Evolutionary conservation across 2,113 vertebrate species (phyloP).

Genomic region (Tragulus kanchil): DNA sequence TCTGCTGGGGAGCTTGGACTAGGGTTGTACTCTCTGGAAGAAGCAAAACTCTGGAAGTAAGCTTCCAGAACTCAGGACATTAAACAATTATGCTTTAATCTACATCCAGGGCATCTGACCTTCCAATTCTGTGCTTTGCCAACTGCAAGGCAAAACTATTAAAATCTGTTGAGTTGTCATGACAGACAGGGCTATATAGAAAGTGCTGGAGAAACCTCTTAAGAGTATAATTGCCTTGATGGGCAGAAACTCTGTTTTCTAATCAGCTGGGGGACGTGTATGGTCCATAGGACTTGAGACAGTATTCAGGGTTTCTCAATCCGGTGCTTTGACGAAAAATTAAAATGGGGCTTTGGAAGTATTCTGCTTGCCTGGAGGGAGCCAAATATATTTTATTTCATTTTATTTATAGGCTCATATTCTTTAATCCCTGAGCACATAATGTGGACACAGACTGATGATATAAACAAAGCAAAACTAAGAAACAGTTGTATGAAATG

Average conservation of each 20-base stretch:
- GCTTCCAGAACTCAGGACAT: background rate
- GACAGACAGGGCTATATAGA: slow-evolving; percentile 57
- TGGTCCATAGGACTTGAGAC: background rate
- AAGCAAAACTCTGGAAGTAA: background rate
- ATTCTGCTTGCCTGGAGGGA: slow-evolving; percentile 3
- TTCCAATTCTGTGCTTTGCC: slow-evolving; percentile 41
- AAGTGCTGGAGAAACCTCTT: slow-evolving; percentile 54
- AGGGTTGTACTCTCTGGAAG: background rate
- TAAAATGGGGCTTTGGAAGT: slow-evolving; percentile 56
- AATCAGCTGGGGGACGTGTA: background rate
- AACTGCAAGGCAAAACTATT: slow-evolving; percentile 32
- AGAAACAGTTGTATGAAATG: background rate
- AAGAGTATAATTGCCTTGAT: slow-evolving; percentile 28
- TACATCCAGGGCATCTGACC: background rate
- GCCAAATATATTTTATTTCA: slow-evolving; percentile 47
- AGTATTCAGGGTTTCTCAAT: background rate
- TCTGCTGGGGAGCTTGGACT: background rate
- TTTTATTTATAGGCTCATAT: slow-evolving; percentile 52
- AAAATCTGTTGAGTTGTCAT: slow-evolving; percentile 34
- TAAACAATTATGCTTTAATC: background rate
- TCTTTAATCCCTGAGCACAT: slow-evolving; percentile 11
- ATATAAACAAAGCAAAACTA: background rate
- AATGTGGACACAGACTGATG: background rate
- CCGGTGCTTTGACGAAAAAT: slow-evolving; percentile 27
- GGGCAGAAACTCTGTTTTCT: background rate